phyloP scores from a whole-genome alignment of 2,888 invertebrate genomes.

The Azorinus chamasolen region DNA sequence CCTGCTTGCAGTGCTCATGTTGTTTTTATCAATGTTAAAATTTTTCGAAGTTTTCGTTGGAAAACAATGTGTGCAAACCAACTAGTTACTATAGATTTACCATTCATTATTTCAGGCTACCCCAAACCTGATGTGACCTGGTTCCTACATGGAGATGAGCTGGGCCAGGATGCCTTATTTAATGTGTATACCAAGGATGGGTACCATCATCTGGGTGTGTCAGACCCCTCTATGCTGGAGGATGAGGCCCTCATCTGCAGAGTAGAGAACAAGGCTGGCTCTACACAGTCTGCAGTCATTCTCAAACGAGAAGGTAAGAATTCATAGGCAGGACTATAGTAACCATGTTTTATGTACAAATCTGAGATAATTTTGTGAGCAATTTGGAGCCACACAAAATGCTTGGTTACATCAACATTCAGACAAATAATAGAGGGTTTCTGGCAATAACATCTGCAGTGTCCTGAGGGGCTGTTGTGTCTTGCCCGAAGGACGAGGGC shows the following conservation, averaged over 20 bases:
- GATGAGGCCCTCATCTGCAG: constrained; percentile 77
- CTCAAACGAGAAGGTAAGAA: constrained; percentile 47
- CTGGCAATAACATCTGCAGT: too few species aligned
- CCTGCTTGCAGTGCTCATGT: too few species aligned
- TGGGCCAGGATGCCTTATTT: constrained; percentile 52
- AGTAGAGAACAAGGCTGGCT: constrained; percentile 53
- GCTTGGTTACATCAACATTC: too few species aligned
- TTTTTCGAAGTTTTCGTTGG: not conserved
- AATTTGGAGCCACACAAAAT: too few species aligned
- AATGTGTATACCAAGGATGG: constrained; percentile 59
- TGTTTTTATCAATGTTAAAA: not conserved
- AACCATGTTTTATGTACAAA: too few species aligned
- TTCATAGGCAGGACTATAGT: too few species aligned
- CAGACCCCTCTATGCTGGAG: constrained; percentile 64
- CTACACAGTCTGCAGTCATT: constrained; percentile 30
- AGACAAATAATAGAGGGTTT: too few species aligned
- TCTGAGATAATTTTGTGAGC: too few species aligned
- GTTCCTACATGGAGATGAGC: constrained; percentile 52
- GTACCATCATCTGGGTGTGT: constrained; percentile 66
- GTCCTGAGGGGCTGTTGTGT: too few species aligned
- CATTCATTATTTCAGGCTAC: constrained; percentile 30
- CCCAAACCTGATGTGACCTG: constrained; percentile 52
- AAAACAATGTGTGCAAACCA: too few species aligned
- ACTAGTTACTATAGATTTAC: not conserved
- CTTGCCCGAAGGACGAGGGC: too few species aligned